These are phyloP conservation scores for Troilus luridus DNA, from an alignment of 2,888 invertebrate species.

Conservation along the genomic window DNA sequence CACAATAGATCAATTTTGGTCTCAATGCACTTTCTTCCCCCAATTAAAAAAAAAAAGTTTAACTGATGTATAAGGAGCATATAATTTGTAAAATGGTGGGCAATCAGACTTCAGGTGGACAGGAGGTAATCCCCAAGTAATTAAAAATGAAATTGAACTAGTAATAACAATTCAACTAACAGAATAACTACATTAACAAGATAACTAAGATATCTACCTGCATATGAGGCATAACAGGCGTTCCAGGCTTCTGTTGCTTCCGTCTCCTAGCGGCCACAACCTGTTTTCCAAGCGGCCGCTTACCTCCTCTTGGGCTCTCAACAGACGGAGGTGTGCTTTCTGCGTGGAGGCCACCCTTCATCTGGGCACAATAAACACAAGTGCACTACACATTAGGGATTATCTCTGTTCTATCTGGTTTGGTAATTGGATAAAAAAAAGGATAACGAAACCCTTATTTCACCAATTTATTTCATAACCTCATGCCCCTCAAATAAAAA, in stretches of 20 bases:
- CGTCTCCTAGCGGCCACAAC: conserved; percentile 69
- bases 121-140: too few relatives aligned
- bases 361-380: conserved; percentile 70
- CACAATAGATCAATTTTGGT: too few relatives aligned
- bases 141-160: too few relatives aligned
- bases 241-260: conserved; percentile 65
- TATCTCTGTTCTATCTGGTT: conserved; percentile 61
- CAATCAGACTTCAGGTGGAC: too few relatives aligned
- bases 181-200: not conserved
- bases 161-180: too few relatives aligned
- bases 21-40: too few relatives aligned
- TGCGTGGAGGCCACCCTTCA: conserved; percentile 72
- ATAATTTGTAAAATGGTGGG: too few relatives aligned
- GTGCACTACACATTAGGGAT: conserved; percentile 68
- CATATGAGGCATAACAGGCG: conserved; percentile 65
- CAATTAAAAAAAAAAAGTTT: too few relatives aligned
- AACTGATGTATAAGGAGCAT: too few relatives aligned
- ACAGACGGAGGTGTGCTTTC: conserved; percentile 63
- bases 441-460: conserved; percentile 57
- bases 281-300: conserved; percentile 68
- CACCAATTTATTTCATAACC: conserved; percentile 53
- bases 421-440: conserved; percentile 61
- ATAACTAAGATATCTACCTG: conserved; percentile 62
- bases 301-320: conserved; percentile 66
- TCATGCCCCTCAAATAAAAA: conserved; percentile 50